Percentiles rank a stretch among this genome's conserved stretches.
Conservation (phyloP, 1,140 invertebrate species). For the Radopholus similis region DNA sequence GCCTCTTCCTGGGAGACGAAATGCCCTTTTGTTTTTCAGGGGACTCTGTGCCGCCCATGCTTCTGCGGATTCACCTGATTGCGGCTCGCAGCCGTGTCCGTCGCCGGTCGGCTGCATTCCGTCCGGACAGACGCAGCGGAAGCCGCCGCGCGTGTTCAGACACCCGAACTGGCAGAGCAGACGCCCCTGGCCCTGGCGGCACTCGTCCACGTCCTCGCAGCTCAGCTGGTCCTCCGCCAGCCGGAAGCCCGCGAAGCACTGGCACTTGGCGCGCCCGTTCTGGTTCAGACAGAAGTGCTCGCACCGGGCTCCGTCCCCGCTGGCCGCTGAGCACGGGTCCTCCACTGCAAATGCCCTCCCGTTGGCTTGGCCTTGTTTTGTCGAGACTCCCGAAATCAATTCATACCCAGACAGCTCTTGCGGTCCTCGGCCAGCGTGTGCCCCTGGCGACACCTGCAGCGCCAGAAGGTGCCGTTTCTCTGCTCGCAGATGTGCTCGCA, state of each 20-base stretch:
- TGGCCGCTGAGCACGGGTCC: constrained; percentile 28
- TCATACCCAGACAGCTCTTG: constrained; percentile 3
- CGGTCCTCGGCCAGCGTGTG: constrained; percentile 17
- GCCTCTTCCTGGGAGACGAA: no score
- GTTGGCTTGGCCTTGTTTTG: not conserved
- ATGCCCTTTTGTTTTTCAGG: no score
- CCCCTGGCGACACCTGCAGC: constrained; percentile 15
- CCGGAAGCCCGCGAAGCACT: constrained; percentile 62
- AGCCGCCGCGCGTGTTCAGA: constrained; percentile 81
- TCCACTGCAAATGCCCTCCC: constrained; percentile 14
- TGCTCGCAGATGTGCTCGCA: constrained; percentile 47
- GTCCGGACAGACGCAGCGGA: constrained; percentile 75
- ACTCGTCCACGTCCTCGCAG: constrained; percentile 60
- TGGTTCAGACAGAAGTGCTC: constrained; percentile 57
- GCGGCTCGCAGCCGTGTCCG: constrained; percentile 38
- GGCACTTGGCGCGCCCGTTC: constrained; percentile 64
- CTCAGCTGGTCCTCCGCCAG: constrained; percentile 52
- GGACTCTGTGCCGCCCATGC: not conserved
- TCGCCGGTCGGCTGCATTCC: constrained; percentile 55
- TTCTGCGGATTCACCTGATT: not conserved
- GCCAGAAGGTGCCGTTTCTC: constrained; percentile 61
- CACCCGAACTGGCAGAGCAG: constrained; percentile 63
- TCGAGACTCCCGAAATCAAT: not conserved
- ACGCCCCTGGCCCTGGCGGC: constrained; percentile 15
- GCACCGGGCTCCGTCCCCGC: constrained; percentile 20